Base-by-base conservation (phyloP, 2,888 invertebrate genomes). In the Ecdyonurus torrentis region DNA sequence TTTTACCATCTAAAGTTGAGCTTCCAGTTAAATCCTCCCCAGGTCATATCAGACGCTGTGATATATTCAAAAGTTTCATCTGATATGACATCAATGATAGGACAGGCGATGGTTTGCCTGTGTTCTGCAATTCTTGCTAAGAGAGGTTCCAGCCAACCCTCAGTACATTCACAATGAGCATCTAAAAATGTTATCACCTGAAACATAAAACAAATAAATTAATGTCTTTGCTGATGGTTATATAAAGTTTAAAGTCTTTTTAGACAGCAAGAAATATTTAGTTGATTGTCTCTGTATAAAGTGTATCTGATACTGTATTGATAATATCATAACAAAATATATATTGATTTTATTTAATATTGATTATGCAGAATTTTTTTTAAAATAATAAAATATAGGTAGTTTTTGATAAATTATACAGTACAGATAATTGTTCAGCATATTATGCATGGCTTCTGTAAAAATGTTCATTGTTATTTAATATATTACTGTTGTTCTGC, bases 11-110 rank as follows among this genome's bases (percentile, higher is more conserved):
- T 86, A 78, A 99, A 99, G 78, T 98, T 98, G 62, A 99, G 81
- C 77, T 97, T 97, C 98, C 98, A 98, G 78, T 98, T 99, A 78
- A 99, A 99, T 23, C 98, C 98, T 66, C 98, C 98, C 97, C 98
- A 99, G 0, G 98, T 99, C 86, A 96, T 95, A 74, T 99, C 98
- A 1, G 96, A 96, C 1, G 98, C 98, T 61, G 96, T 91, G 66
- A 98, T 93, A 78, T 99, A 99, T 77, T 98, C 97, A 77, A 99
- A 99, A 2, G 94, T 94, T 70, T 98, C 97, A 75, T 99, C 98
- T 59, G 94, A 95, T 71, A 99, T 98, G 64, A 99, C 96, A 76
- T 99, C 99, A 70, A 99, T 98, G 69, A 99, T 95, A 7, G 99
- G 98, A 75, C 97, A 95, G 2, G 96, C 97, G 59, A 99, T 96